Evolutionary conservation across 2,888 invertebrate species (phyloP).

Genomic region (Plutella xylostella): DNA sequence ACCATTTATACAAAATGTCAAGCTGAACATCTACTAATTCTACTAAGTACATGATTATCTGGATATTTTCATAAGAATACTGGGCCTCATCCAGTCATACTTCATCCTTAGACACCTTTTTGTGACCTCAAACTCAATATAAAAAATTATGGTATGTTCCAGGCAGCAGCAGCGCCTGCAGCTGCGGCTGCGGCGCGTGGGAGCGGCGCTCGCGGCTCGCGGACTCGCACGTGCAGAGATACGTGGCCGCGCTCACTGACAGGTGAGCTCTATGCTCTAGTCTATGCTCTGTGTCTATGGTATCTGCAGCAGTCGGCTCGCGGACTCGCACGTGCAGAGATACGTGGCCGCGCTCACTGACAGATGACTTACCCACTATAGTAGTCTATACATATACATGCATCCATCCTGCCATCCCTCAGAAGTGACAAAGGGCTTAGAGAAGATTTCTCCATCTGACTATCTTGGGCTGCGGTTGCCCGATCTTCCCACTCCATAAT

Average conservation of each 20-base stretch:
- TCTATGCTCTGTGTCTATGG: too few relatives aligned
- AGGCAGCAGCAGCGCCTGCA: slow-evolving; percentile 42
- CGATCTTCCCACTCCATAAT: too few relatives aligned
- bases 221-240: slow-evolving; percentile 55
- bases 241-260: slow-evolving; percentile 56
- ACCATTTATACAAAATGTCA: neutral
- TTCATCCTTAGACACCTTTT: too few relatives aligned
- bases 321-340: neutral
- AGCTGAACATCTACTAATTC: neutral
- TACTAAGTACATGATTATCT: neutral
- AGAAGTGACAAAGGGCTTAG: too few relatives aligned
- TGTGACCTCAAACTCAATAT: too few relatives aligned
- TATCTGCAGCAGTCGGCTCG: too few relatives aligned
- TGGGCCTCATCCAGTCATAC: too few relatives aligned
- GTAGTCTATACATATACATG: too few relatives aligned
- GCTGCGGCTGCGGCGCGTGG: slow-evolving; percentile 56
- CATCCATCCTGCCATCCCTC: too few relatives aligned
- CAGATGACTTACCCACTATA: neutral
- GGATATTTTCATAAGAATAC: too few relatives aligned
- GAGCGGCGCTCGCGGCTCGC: slow-evolving; percentile 47
- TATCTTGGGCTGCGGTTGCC: too few relatives aligned
- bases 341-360: slow-evolving; percentile 9
- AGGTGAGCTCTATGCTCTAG: slow-evolving; percentile 27
- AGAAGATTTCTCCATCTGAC: neutral
- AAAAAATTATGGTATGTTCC: neutral